These are phyloP conservation scores for Phytoseiulus persimilis DNA, from an alignment of 2,888 invertebrate species.

Conservation along the genomic window DNA sequence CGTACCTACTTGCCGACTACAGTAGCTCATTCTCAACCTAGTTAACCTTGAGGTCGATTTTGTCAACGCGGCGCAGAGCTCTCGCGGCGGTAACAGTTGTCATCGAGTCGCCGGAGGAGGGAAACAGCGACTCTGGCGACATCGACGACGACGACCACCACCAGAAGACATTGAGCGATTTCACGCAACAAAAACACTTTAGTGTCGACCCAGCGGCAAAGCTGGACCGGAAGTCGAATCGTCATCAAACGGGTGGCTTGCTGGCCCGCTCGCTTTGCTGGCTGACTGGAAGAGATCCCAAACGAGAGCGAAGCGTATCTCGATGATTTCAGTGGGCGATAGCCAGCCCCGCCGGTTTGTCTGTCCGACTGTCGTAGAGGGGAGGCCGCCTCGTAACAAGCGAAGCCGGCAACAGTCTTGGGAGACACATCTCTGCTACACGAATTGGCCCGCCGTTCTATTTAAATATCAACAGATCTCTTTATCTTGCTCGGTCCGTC, in stretches of 20 bases:
- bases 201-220: not conserved
- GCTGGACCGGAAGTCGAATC: not conserved
- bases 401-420: not conserved
- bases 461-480: slow-evolving; percentile 5
- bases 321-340: not conserved
- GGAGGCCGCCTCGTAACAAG: not conserved
- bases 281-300: not conserved
- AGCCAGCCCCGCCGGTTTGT: not conserved
- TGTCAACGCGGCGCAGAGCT: not conserved
- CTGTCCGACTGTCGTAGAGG: not conserved
- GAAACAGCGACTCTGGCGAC: not conserved
- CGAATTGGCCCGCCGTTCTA: not conserved
- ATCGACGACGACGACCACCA: not conserved
- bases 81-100: not conserved
- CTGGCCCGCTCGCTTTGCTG: not conserved
- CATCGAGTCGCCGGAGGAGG: not conserved
- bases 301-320: not conserved
- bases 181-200: not conserved
- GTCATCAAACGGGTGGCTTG: not conserved
- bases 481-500: not conserved
- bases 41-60: not conserved
- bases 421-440: not conserved
- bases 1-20: not conserved
- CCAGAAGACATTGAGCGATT: not conserved
- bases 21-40: not conserved